phyloP scores from a whole-genome alignment of 2,888 invertebrate species.

The Perizoma flavofasciatum region DNA sequence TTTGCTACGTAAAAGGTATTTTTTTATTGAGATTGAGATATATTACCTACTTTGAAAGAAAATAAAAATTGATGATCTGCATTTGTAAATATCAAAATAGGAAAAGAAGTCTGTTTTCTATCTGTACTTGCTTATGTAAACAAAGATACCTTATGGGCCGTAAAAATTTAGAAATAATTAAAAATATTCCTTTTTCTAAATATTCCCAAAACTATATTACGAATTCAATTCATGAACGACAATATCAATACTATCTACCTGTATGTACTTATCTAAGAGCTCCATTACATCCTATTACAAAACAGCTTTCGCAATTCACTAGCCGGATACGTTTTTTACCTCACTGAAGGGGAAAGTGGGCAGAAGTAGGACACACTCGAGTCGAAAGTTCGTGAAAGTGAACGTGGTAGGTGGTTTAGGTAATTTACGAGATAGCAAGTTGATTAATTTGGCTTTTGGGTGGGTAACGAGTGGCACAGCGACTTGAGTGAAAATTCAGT shows the following conservation, averaged over 20 bases:
- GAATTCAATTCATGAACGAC: not conserved
- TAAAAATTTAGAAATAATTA: no score
- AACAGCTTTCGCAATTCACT: slow-evolving; percentile 36
- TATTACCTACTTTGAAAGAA: no score
- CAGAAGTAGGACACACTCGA: slow-evolving; percentile 44
- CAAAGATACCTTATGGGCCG: no score
- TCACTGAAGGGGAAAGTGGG: slow-evolving; percentile 60
- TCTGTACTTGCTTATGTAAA: no score
- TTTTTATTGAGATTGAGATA: no score
- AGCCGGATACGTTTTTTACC: slow-evolving; percentile 68
- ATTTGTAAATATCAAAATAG: no score
- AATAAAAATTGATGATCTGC: no score
- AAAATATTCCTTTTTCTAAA: no score
- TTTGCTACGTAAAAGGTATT: no score
- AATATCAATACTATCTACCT: slow-evolving; percentile 10
- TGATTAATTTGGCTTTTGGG: slow-evolving; percentile 33
- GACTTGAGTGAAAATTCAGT: no score
- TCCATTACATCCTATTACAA: slow-evolving; percentile 31
- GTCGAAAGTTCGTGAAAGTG: slow-evolving; percentile 70
- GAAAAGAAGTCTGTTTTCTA: no score
- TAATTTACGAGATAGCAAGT: slow-evolving; percentile 35
- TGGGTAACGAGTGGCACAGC: not conserved
- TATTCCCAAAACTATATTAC: not conserved
- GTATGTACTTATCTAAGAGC: slow-evolving; percentile 5
- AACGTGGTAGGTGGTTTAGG: slow-evolving; percentile 43